These are phyloP conservation scores for Sitodiplosis mosellana DNA, from an alignment of 1,140 invertebrate species.

Conservation along the genomic window DNA sequence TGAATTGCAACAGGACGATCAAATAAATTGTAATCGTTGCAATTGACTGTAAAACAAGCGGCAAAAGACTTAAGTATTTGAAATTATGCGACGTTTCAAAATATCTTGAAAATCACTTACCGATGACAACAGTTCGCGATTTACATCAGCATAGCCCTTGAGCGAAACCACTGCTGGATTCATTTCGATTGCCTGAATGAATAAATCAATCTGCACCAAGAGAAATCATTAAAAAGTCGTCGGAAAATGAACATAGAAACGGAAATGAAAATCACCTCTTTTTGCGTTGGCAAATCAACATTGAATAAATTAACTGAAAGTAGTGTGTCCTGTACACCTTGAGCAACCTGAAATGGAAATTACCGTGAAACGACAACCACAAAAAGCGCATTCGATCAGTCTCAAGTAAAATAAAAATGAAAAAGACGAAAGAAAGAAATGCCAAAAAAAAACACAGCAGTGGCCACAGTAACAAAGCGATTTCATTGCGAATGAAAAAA, in stretches of 20 bases:
- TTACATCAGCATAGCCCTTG: slow-evolving; percentile 36
- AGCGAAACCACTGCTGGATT: slow-evolving; percentile 40
- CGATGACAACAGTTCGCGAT: slow-evolving; percentile 35
- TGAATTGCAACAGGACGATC: slow-evolving; percentile 38
- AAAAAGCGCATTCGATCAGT: too few relatives aligned
- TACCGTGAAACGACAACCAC: too few relatives aligned
- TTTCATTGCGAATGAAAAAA: neutral
- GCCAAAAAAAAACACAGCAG: neutral
- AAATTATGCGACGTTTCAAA: neutral
- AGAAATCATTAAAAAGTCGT: neutral
- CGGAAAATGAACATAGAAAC: neutral
- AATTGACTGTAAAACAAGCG: slow-evolving; percentile 26
- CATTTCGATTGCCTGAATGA: slow-evolving; percentile 39
- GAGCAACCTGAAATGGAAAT: slow-evolving; percentile 22
- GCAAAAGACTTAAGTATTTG: too few relatives aligned
- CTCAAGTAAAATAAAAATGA: too few relatives aligned
- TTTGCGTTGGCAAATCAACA: slow-evolving; percentile 30
- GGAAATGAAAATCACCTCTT: slow-evolving; percentile 24
- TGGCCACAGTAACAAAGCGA: too few relatives aligned
- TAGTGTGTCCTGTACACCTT: slow-evolving; percentile 33
- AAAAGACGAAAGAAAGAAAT: too few relatives aligned
- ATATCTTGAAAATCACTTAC: slow-evolving; percentile 19
- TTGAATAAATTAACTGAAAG: slow-evolving; percentile 30
- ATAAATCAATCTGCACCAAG: slow-evolving; percentile 32
- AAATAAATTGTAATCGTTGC: slow-evolving; percentile 38